phyloP scores from a whole-genome alignment of 2,113 vertebrate genomes.

The Oryzias woworae region DNA sequence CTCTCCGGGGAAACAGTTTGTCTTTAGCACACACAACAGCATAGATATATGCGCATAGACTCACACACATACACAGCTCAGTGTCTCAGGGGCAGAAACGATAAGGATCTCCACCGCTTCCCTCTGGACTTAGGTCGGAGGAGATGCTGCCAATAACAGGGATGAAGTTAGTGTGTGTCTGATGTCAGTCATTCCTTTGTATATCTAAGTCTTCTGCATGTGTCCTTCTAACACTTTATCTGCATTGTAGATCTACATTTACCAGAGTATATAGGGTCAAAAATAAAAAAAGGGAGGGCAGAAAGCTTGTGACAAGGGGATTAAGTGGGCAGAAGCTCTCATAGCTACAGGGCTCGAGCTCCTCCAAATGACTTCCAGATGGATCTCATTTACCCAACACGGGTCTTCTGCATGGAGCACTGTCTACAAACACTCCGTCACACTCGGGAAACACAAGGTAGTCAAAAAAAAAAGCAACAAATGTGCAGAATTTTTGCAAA shows the following conservation, averaged over 20 bases:
- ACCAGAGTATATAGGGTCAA: conserved; percentile 8
- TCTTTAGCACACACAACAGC: conserved; percentile 31
- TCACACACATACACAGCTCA: conserved; percentile 56
- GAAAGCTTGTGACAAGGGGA: conserved; percentile 48
- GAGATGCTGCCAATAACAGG: conserved; percentile 64
- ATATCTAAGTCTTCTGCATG: conserved; percentile 27
- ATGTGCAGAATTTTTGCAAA: not conserved
- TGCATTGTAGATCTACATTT: conserved; percentile 27
- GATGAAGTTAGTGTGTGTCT: conserved; percentile 24
- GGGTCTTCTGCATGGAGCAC: conserved; percentile 73
- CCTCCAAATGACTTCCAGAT: conserved; percentile 94
- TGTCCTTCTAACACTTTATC: conserved; percentile 37
- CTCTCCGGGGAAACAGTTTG: conserved; percentile 50
- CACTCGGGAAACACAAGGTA: conserved; percentile 9
- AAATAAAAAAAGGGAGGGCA: conserved; percentile 18
- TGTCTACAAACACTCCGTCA: conserved; percentile 42
- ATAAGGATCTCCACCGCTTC: conserved; percentile 71
- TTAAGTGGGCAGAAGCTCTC: conserved; percentile 65
- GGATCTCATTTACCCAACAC: conserved; percentile 82
- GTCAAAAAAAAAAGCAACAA: not conserved
- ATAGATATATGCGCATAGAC: conserved; percentile 24
- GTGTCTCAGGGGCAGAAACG: conserved; percentile 60
- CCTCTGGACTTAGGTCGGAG: conserved; percentile 66
- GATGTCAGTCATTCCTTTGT: conserved; percentile 52
- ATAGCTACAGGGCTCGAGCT: conserved; percentile 77